These are phyloP conservation scores for Theocolax elegans DNA, from an alignment of 1,140 invertebrate species.

Conservation along the genomic window DNA sequence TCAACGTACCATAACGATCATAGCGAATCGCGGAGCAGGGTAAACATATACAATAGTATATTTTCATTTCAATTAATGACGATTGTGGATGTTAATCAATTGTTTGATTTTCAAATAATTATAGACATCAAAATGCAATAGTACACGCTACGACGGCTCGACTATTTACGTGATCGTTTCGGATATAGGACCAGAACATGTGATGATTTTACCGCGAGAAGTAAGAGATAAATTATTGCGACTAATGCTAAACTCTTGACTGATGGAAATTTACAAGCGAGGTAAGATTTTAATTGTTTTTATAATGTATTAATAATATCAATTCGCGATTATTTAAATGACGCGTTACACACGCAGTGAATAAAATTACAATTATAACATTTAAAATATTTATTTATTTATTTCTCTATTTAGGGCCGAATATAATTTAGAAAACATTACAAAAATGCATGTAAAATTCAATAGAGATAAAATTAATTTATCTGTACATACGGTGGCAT, in stretches of 20 bases:
- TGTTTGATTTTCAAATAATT: constrained; percentile 43
- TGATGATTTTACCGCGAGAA: constrained; percentile 81
- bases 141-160: constrained; percentile 84
- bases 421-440: too few species aligned
- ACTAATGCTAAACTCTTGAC: constrained; percentile 84
- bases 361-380: too few species aligned
- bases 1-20: constrained; percentile 69
- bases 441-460: too few species aligned
- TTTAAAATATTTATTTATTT: too few species aligned
- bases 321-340: too few species aligned
- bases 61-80: neutral
- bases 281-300: too few species aligned
- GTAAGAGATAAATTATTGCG: constrained; percentile 79
- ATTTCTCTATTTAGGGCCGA: too few species aligned
- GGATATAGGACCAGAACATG: constrained; percentile 78
- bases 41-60: constrained; percentile 61
- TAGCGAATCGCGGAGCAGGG: constrained; percentile 74
- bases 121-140: constrained; percentile 85
- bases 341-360: too few species aligned
- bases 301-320: too few species aligned
- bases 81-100: constrained; percentile 49
- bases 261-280: constrained; percentile 88
- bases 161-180: constrained; percentile 79
- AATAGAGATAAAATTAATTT: too few species aligned
- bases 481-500: too few species aligned